Percentiles rank a stretch among this genome's conserved stretches.
phyloP scores from a whole-genome alignment of 2,113 vertebrate genomes.

The Labrus mixtus region DNA sequence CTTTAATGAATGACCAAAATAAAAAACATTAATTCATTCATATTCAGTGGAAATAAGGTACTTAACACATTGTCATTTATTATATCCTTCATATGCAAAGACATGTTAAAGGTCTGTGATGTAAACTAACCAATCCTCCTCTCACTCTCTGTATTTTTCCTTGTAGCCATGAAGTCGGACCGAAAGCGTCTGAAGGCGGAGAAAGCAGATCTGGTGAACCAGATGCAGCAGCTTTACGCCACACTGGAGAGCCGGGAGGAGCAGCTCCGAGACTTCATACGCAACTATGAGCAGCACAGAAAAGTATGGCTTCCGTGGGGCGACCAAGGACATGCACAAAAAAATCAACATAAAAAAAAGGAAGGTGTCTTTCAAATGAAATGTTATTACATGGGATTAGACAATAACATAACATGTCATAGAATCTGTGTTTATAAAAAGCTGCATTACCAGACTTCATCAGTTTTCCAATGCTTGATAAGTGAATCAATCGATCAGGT shows the following conservation, averaged over 20 bases:
- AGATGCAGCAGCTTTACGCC: constrained; percentile 99
- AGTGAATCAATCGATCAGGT: constrained; percentile 62
- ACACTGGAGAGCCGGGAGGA: constrained; percentile 97
- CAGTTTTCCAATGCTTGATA: background rate
- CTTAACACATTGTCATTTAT: background rate
- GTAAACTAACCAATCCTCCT: background rate
- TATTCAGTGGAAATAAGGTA: too few relatives aligned
- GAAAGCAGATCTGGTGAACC: constrained; percentile 95
- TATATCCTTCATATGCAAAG: background rate
- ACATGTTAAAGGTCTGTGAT: background rate
- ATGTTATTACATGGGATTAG: background rate
- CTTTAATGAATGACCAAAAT: too few relatives aligned
- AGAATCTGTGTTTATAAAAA: background rate
- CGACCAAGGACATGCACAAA: background rate
- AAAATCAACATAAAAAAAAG: background rate
- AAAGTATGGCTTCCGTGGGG: constrained; percentile 84
- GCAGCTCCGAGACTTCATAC: constrained; percentile 97
- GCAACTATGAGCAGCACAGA: constrained; percentile 98
- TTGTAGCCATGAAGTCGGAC: constrained; percentile 96
- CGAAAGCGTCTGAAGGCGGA: constrained; percentile 95
- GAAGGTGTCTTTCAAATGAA: too few relatives aligned
- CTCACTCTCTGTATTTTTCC: background rate
- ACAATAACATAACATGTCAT: background rate
- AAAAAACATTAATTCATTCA: too few relatives aligned
- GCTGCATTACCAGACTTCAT: background rate